Evolutionary conservation across 2,797 vertebrate species (phyloP).

Genomic region (Xenopus petersii): DNA sequence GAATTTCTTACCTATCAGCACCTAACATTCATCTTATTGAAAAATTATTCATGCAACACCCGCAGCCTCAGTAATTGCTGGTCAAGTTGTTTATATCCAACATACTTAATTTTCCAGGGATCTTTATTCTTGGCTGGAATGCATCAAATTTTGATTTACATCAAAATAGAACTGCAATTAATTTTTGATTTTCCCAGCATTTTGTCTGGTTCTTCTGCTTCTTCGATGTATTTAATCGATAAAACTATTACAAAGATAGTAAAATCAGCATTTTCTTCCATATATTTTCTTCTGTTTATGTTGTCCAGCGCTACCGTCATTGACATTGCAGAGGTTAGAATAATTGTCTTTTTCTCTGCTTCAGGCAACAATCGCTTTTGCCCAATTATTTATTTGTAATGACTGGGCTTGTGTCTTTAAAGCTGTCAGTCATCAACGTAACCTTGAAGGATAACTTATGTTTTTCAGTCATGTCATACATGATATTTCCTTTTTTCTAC

Average conservation of each 20-base stretch:
- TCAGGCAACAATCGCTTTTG: no score
- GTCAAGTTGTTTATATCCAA: slow-evolving; percentile 2
- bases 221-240: slow-evolving; percentile 20
- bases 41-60: background rate
- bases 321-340: no score
- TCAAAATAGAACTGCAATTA: slow-evolving; percentile 15
- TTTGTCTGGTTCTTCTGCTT: background rate
- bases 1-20: no score
- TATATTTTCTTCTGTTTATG: background rate
- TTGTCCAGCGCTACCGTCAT: no score
- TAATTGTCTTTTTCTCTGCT: no score
- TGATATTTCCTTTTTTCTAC: no score
- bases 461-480: no score
- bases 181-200: background rate
- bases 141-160: slow-evolving; percentile 12
- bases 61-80: background rate
- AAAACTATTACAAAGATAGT: slow-evolving; percentile 2
- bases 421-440: no score
- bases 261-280: slow-evolving; percentile 11
- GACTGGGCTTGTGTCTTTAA: no score
- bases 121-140: slow-evolving; percentile 17
- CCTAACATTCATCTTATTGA: no score
- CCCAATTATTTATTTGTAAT: no score
- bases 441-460: no score
- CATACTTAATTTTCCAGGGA: background rate